These are phyloP conservation scores for Odontamblyopus rebecca DNA, from an alignment of 2,797 vertebrate genomes.

Conservation along the genomic window DNA sequence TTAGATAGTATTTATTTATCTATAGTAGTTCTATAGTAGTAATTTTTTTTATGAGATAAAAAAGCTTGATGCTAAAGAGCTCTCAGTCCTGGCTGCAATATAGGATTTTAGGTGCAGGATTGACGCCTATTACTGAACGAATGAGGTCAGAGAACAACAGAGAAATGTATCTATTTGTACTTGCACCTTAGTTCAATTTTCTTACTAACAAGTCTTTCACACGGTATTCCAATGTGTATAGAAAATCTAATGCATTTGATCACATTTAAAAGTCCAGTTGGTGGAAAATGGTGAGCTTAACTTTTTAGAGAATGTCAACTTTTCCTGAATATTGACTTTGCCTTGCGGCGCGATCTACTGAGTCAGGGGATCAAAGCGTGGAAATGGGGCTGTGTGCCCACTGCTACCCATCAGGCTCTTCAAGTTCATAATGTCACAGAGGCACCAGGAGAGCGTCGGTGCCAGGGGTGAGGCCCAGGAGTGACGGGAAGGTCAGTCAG, in stretches of 20 bases:
- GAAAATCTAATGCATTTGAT: background rate
- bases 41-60: no score
- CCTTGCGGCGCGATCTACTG: conserved; percentile 20
- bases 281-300: background rate
- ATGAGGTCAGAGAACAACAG: no score
- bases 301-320: conserved; percentile 23
- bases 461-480: conserved; percentile 73
- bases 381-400: conserved; percentile 55
- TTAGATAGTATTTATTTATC: background rate
- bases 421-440: conserved; percentile 71
- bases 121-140: background rate
- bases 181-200: background rate
- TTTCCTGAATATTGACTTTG: conserved; percentile 25
- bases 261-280: background rate
- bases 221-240: background rate
- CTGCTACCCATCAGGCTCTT: conserved; percentile 66
- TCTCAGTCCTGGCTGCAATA: background rate
- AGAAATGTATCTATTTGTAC: background rate
- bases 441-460: conserved; percentile 68
- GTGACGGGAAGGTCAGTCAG: conserved; percentile 71
- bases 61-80: background rate
- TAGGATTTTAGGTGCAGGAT: background rate
- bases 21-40: no score
- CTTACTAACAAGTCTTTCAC: background rate
- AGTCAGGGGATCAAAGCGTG: conserved; percentile 45